Evolutionary conservation across 2,888 invertebrate species (phyloP), one percentile per base, ranked within the genome.

Genomic region (Cheilosia grossa): DNA sequence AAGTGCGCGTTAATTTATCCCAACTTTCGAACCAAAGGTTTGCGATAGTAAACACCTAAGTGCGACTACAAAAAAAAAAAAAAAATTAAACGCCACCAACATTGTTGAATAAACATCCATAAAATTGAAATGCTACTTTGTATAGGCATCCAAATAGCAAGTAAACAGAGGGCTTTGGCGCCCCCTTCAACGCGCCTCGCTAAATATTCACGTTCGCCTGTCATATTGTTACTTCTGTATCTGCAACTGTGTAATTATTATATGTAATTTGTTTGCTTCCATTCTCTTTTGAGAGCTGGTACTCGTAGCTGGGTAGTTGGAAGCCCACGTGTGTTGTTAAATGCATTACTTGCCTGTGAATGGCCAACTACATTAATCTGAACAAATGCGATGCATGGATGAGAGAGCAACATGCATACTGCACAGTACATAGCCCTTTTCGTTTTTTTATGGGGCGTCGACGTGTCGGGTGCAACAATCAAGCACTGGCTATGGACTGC

Each of bases 41-140:
- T 19, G 5, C 37, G 47, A 33, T 1, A 5, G 24, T 54, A 17
- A 33, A 47, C 10, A 70, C 44, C 19, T 21, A 72, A 72, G 51
- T 53, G 13, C 13, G 42, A 44, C 72, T 44, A 47, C 27, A 51
- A 67, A 58, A 6, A 27, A 27, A 27, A 21, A 21, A 2, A 27
- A 27, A 27, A 27, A 58, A 58, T 74, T 13, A 70, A 59, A 59
- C 30, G 53, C 53, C 56, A 59, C 33, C 51, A 77, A 77, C 66
- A 66, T 77, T 67, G 42, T 78, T 82, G 78, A 82, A 72, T 78
- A 82, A 78, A 78, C 78, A 72, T 73, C 82, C 69, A 72, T 73
- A 78, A 82, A 78, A 78, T 78, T 82, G 15, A 82, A 82, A 78
- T 78, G 78, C 67, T 67, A 78, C 82, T 73, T 67, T 82, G 82